A percentile compares a stretch with the other conserved stretches of the same genome.
phyloP scores from a whole-genome alignment of 2,797 vertebrate genomes.

The Poecile montanus region DNA sequence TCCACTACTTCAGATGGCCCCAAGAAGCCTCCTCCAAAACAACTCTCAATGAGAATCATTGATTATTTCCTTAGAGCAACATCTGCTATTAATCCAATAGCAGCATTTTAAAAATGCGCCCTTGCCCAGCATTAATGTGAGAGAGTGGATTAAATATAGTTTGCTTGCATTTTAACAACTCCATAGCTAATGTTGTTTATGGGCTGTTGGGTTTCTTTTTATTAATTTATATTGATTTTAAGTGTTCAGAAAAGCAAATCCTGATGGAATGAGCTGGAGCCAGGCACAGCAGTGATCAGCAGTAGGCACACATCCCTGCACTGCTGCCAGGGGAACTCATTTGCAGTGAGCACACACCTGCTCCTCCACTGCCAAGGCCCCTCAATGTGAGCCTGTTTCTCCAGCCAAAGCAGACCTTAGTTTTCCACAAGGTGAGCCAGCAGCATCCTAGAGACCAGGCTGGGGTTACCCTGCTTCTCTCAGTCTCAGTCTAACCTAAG shows the following conservation, averaged over 20 bases:
- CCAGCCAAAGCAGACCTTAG: not conserved
- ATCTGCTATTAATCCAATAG: slow-evolving; percentile 39
- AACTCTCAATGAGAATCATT: not conserved
- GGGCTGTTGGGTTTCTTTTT: slow-evolving; percentile 64
- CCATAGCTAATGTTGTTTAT: slow-evolving; percentile 55
- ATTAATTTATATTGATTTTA: slow-evolving; percentile 68
- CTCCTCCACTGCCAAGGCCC: not conserved
- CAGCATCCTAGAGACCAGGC: not conserved
- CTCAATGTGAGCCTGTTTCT: not conserved
- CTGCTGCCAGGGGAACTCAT: not conserved
- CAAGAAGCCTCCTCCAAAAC: not conserved
- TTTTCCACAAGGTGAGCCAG: slow-evolving; percentile 14
- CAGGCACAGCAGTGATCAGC: not conserved
- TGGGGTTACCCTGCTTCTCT: not conserved
- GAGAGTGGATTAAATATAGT: slow-evolving; percentile 36
- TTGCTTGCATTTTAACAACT: slow-evolving; percentile 43
- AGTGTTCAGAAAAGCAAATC: slow-evolving; percentile 30
- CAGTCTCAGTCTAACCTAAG: not conserved
- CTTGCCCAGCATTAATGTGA: not conserved
- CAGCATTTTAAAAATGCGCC: not conserved
- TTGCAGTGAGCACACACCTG: not conserved
- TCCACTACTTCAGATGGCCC: not conserved
- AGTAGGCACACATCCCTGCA: not conserved
- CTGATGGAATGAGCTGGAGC: slow-evolving; percentile 7
- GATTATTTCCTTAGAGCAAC: slow-evolving; percentile 14